Evolutionary conservation across 2,113 vertebrate genomes (phyloP), one percentile per base, ranked within the genome.

Genomic region (Phylloscopus trochilus): DNA sequence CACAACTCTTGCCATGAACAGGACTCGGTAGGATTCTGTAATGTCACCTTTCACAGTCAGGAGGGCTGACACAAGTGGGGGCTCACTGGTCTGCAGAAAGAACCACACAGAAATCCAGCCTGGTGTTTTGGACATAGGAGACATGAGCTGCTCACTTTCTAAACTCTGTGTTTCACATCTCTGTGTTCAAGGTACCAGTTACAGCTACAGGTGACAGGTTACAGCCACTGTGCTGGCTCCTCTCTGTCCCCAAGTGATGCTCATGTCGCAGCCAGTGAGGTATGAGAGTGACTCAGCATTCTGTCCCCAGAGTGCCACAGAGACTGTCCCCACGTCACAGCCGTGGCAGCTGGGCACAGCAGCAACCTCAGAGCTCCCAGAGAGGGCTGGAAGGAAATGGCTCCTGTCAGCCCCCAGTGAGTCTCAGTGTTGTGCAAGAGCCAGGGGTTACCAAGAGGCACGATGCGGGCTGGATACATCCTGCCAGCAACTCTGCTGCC

Each of bases 1-100:
- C 78, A 98, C 91, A 43, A 98, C 97, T 55, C 87, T 96, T 31
- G 96, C 96, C 59, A 95, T 92, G 17, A 98, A 83, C 83, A 97
- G 80, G 68, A 98, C 46, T 31, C 62, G 98, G 97, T 99, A 99
- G 47, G 96, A 95, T 24, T 97, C 98, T 4, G 96, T 98, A 52
- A 98, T 35, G 4, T 98, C 97, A 6, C 98, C 98, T 94, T 92
- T 98, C 52, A 99, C 69, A 41, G 97, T 98, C 79, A 99, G 97
- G 56, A 97, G 83, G 69, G 98, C 96, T 24, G 98, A 97, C 62
- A 94, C 96, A 18, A 97, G 94, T 23, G 98, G 97, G 11, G 98
- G 98, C 10, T 98, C 97, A 66, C 96, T 94, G 0, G 96, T 98
- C 99, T 99, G 93, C 68, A 97, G 94, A 55, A 82, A 90, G 53